A percentile compares a stretch with the other conserved stretches of the same genome.
phyloP scores from a whole-genome alignment of 2,888 invertebrate species.

The Eupithecia tripunctaria region DNA sequence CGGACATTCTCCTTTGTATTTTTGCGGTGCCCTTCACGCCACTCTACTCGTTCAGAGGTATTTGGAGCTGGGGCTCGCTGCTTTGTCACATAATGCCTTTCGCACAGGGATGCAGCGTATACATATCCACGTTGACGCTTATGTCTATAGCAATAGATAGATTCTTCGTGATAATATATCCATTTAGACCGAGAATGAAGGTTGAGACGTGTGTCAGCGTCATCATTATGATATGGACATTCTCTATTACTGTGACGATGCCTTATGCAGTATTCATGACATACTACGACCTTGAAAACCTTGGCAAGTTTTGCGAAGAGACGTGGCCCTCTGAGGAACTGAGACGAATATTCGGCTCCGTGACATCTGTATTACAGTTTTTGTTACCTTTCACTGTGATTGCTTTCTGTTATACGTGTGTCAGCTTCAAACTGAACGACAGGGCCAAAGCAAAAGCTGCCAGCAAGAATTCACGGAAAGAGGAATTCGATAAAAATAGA shows the following conservation, averaged over 20 bases:
- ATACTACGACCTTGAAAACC: conserved; percentile 76
- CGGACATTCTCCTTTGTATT: conserved; percentile 96
- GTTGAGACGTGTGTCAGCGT: conserved; percentile 92
- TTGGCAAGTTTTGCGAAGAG: conserved; percentile 90
- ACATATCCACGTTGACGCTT: conserved; percentile 97
- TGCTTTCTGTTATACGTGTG: conserved; percentile 96
- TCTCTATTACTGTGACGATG: conserved; percentile 93
- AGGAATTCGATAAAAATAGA: conserved; percentile 94
- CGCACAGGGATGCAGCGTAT: conserved; percentile 97
- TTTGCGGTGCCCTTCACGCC: conserved; percentile 99
- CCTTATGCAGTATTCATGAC: conserved; percentile 96
- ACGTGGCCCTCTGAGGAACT: conserved; percentile 94
- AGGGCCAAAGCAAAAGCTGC: conserved; percentile 94
- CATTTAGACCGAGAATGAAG: conserved; percentile 96
- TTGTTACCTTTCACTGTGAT: conserved; percentile 97
- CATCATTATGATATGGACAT: conserved; percentile 95
- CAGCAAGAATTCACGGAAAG: conserved; percentile 92
- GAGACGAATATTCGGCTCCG: conserved; percentile 91
- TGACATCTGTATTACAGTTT: conserved; percentile 96
- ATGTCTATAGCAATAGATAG: conserved; percentile 99
- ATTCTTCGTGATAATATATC: conserved; percentile 98
- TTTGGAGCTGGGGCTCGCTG: conserved; percentile 96
- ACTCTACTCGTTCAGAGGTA: conserved; percentile 94
- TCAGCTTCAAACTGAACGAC: conserved; percentile 94
- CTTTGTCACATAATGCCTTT: conserved; percentile 97